Conservation (phyloP, 2,113 vertebrate species). For the Cnemophilus loriae region DNA sequence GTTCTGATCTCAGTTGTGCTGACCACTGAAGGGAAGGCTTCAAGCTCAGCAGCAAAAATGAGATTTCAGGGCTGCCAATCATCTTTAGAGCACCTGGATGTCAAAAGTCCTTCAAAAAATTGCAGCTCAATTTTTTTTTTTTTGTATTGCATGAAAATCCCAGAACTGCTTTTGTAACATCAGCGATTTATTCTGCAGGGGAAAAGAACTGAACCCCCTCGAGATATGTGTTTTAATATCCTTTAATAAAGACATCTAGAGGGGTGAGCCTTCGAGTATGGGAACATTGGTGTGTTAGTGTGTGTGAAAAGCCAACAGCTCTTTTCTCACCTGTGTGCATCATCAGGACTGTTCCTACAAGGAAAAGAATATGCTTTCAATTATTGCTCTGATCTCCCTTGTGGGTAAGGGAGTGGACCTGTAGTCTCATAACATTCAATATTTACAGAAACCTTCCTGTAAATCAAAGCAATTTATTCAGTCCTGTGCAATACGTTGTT, state of each 20-base stretch:
- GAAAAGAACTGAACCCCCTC: background rate
- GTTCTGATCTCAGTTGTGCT: rapidly evolving
- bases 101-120: background rate
- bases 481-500: background rate
- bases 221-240: background rate
- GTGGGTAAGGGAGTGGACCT: background rate
- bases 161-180: background rate
- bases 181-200: background rate
- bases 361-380: background rate
- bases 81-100: background rate
- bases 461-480: background rate
- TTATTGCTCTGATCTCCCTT: background rate
- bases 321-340: background rate
- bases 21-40: rapidly evolving
- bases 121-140: background rate
- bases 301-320: background rate
- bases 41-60: background rate
- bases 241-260: background rate
- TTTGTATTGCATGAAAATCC: background rate
- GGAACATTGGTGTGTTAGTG: background rate
- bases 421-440: background rate
- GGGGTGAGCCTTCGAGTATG: background rate
- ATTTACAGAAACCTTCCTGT: background rate
- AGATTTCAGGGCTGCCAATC: background rate
- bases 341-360: background rate